A percentile compares a stretch with the other conserved stretches of the same genome.
phyloP scores from a whole-genome alignment of 2,888 invertebrate genomes.

The Lycophotia porphyrea region DNA sequence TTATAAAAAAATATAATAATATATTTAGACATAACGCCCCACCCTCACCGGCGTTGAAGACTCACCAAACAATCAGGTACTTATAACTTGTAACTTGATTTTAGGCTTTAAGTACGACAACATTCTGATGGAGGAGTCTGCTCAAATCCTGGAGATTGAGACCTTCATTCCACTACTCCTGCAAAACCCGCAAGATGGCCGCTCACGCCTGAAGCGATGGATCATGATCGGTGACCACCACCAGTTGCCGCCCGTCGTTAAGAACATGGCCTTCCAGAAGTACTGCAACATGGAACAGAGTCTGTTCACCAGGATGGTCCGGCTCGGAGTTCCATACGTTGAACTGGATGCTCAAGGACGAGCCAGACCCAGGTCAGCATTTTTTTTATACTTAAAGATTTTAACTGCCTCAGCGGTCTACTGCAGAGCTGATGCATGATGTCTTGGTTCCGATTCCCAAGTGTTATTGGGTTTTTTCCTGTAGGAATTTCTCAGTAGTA shows the following conservation, averaged over 20 bases:
- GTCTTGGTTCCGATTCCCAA: neutral
- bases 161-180: conserved; percentile 99
- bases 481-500: neutral
- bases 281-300: conserved; percentile 99
- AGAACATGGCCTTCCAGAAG: conserved; percentile 99
- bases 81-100: neutral
- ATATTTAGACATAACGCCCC: neutral
- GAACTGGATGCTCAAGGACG: conserved; percentile 99
- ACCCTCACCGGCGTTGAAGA: neutral
- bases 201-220: conserved; percentile 99
- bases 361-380: conserved; percentile 93
- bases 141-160: conserved; percentile 99
- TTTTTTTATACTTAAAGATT: neutral
- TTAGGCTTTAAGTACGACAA: conserved; percentile 98
- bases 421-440: neutral
- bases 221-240: conserved; percentile 99
- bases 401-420: neutral
- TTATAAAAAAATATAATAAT: no score
- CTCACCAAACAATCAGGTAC: neutral
- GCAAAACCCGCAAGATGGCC: conserved; percentile 99
- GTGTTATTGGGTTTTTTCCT: neutral
- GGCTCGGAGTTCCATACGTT: conserved; percentile 98
- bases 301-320: conserved; percentile 98
- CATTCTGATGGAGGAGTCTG: conserved; percentile 99
- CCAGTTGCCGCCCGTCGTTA: conserved; percentile 99